These are phyloP conservation scores for Tribolium castaneum DNA, from an alignment of 1,140 invertebrate species.

Conservation along the genomic window DNA sequence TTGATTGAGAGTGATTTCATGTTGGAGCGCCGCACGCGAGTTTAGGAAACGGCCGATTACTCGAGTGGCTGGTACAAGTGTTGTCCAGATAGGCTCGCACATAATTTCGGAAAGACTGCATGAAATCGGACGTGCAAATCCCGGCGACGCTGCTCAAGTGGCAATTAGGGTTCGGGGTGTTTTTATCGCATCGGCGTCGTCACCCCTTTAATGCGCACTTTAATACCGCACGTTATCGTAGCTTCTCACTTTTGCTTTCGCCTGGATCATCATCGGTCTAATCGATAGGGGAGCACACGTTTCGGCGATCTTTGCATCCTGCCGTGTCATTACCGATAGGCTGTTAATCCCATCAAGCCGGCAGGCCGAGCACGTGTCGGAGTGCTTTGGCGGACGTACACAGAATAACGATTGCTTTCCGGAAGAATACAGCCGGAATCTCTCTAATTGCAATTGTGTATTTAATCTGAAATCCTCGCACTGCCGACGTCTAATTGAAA, in stretches of 20 bases:
- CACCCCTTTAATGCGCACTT: slow-evolving; percentile 45
- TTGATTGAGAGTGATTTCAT: slow-evolving; percentile 58
- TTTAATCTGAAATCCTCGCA: slow-evolving; percentile 45
- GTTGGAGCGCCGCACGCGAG: slow-evolving; percentile 49
- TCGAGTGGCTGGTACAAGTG: slow-evolving; percentile 53
- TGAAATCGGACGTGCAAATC: slow-evolving; percentile 42
- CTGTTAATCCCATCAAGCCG: slow-evolving; percentile 54
- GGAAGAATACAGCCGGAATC: slow-evolving; percentile 48
- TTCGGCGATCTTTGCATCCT: slow-evolving; percentile 52
- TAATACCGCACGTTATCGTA: slow-evolving; percentile 46
- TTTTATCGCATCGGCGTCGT: slow-evolving; percentile 45
- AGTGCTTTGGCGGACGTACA: slow-evolving; percentile 47
- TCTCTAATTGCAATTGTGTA: slow-evolving; percentile 51
- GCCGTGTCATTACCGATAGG: slow-evolving; percentile 53
- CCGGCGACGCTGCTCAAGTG: slow-evolving; percentile 36
- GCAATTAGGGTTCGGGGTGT: slow-evolving; percentile 43
- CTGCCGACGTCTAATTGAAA: slow-evolving; percentile 46
- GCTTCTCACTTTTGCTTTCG: slow-evolving; percentile 44
- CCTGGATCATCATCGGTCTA: slow-evolving; percentile 37
- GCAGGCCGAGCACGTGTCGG: slow-evolving; percentile 50
- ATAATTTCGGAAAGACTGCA: not conserved
- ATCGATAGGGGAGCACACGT: slow-evolving; percentile 40
- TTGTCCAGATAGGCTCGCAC: slow-evolving; percentile 44
- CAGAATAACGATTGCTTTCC: slow-evolving; percentile 47
- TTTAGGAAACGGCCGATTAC: slow-evolving; percentile 42